Conservation (phyloP, 2,113 vertebrate genomes). For the Todiramphus chloris region DNA sequence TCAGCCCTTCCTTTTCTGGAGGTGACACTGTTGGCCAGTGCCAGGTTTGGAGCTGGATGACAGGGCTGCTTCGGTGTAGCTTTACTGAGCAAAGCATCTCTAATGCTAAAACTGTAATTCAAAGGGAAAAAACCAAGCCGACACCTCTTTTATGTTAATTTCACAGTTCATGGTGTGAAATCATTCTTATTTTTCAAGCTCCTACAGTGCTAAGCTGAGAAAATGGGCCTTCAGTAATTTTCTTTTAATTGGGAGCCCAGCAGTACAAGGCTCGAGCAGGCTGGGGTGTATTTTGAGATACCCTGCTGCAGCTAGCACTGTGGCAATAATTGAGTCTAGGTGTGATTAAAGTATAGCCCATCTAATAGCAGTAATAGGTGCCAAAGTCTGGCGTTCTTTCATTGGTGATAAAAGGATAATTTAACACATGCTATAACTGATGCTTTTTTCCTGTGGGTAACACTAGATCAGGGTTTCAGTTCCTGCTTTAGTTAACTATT, state of each 20-base stretch:
- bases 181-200: constrained; percentile 19
- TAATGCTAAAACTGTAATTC: neutral
- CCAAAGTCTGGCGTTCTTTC: neutral
- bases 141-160: neutral
- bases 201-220: neutral
- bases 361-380: constrained; percentile 5
- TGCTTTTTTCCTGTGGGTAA: constrained; percentile 1
- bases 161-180: constrained; percentile 30
- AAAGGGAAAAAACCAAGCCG: neutral
- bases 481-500: neutral
- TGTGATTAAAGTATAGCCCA: neutral
- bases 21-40: neutral
- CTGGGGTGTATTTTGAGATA: constrained; percentile 15
- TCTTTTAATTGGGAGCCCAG: constrained; percentile 52
- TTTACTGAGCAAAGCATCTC: neutral
- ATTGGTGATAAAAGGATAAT: constrained; percentile 42
- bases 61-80: neutral
- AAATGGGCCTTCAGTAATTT: constrained; percentile 38
- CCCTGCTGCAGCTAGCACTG: neutral
- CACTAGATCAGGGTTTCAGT: neutral
- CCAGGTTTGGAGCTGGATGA: neutral
- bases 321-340: constrained; percentile 12
- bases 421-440: constrained; percentile 15
- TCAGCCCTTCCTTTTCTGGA: neutral
- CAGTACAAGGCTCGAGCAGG: neutral